A percentile compares a stretch with the other conserved stretches of the same genome.
phyloP scores from a whole-genome alignment of 1,140 invertebrate species.

The Drosophila athabasca region DNA sequence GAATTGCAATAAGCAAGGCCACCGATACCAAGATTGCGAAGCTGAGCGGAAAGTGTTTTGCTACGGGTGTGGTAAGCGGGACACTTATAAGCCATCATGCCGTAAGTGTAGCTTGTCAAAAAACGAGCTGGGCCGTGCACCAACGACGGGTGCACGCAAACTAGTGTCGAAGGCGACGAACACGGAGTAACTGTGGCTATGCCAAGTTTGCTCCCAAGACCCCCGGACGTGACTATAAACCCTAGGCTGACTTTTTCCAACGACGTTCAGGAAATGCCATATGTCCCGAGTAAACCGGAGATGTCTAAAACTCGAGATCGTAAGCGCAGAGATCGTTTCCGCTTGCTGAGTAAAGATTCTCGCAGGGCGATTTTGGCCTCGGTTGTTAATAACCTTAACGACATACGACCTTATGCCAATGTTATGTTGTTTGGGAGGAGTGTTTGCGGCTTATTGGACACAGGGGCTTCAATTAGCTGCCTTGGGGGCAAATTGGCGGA shows the following conservation, averaged over 20 bases:
- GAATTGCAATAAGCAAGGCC: background rate
- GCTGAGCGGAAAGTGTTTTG: background rate
- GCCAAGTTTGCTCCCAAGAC: background rate
- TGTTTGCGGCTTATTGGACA: background rate
- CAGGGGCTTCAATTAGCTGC: too few relatives aligned
- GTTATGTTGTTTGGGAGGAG: background rate
- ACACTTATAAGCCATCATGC: too few relatives aligned
- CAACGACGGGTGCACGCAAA: constrained; percentile 5
- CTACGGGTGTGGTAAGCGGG: too few relatives aligned
- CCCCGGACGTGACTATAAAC: too few relatives aligned
- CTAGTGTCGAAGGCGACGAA: background rate
- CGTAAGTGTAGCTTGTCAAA: background rate
- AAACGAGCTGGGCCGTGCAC: too few relatives aligned
- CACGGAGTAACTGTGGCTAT: background rate
- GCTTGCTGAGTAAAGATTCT: background rate
- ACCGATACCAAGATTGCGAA: constrained; percentile 1
- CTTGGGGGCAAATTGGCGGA: too few relatives aligned
- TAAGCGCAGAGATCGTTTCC: too few relatives aligned
- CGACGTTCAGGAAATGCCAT: too few relatives aligned
- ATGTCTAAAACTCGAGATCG: too few relatives aligned
- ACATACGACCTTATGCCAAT: background rate
- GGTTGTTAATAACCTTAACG: background rate
- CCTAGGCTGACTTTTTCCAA: too few relatives aligned
- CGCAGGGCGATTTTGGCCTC: background rate
- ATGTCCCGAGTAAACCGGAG: too few relatives aligned